phyloP scores from a whole-genome alignment of 2,888 invertebrate genomes.

The Temnothorax ravouxi region DNA sequence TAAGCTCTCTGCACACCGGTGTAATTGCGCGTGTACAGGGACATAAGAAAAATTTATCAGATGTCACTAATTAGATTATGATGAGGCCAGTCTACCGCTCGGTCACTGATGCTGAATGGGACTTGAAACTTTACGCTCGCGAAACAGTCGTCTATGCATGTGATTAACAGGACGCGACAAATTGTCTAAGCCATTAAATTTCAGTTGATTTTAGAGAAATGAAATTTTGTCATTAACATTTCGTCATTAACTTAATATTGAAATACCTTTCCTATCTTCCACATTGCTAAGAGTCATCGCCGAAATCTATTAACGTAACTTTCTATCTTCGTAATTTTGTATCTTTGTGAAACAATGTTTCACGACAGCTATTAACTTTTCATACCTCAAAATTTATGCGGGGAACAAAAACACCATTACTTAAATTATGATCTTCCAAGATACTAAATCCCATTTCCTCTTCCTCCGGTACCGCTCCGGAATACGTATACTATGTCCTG shows the following conservation, averaged over 20 bases:
- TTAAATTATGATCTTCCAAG: constrained; percentile 1
- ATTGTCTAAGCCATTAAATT: constrained; percentile 14
- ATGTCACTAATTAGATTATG: constrained; percentile 63
- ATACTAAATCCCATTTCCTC: constrained; percentile 1
- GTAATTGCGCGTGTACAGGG: constrained; percentile 21
- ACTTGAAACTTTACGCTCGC: background rate
- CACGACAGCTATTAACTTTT: background rate
- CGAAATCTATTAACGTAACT: background rate
- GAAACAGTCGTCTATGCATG: background rate
- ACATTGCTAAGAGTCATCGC: background rate
- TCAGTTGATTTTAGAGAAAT: background rate
- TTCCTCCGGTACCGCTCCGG: background rate
- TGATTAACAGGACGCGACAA: constrained; percentile 5
- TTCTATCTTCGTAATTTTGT: background rate
- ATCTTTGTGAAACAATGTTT: background rate
- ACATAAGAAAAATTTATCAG: constrained; percentile 60
- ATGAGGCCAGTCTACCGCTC: constrained; percentile 32
- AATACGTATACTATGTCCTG: constrained; percentile 23
- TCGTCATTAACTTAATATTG: background rate
- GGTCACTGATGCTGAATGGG: background rate
- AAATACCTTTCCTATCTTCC: background rate
- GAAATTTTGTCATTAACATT: background rate
- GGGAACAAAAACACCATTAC: constrained; percentile 4
- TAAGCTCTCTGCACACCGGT: constrained; percentile 53
- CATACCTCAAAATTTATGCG: background rate